Evolutionary conservation across 2,888 invertebrate species (phyloP).

Genomic region (Quadroppia sp.): DNA sequence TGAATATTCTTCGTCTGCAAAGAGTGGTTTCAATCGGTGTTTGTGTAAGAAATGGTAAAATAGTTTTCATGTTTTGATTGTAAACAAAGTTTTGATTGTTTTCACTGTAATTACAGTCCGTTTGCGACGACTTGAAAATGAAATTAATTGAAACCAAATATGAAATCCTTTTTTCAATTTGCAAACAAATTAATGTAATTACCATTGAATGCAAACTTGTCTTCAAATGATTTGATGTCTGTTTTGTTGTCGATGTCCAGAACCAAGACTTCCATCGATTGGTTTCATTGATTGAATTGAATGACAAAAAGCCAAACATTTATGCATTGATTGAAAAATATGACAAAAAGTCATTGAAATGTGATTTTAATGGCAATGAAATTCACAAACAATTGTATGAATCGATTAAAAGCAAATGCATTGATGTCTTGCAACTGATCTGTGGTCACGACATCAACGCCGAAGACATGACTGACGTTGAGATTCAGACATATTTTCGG

Average conservation of each 20-base stretch:
- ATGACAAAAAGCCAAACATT: not conserved
- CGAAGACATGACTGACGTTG: not conserved
- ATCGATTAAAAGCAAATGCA: not conserved
- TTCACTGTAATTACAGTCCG: not conserved
- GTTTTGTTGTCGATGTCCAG: not conserved
- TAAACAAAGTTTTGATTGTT: not conserved
- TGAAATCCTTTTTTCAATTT: not conserved
- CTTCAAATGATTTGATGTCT: not conserved
- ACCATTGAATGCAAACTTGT: not conserved
- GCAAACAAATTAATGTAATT: slow-evolving; percentile 18
- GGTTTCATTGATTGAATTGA: not conserved
- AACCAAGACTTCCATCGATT: not conserved
- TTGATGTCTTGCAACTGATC: slow-evolving; percentile 15
- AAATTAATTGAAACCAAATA: slow-evolving; percentile 22
- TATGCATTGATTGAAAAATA: slow-evolving; percentile 20
- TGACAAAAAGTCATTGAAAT: not conserved
- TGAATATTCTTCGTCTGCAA: no score
- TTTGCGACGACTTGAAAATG: slow-evolving; percentile 24
- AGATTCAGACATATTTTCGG: not conserved
- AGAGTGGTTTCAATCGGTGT: no score
- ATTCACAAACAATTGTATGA: not conserved
- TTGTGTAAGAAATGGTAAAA: no score
- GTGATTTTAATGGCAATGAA: not conserved
- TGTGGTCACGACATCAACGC: not conserved
- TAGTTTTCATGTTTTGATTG: no score